Percentiles rank a stretch among this genome's conserved stretches.
These are phyloP conservation scores for Zaprionus davidi DNA, from an alignment of 1,140 invertebrate genomes.

Conservation along the genomic window DNA sequence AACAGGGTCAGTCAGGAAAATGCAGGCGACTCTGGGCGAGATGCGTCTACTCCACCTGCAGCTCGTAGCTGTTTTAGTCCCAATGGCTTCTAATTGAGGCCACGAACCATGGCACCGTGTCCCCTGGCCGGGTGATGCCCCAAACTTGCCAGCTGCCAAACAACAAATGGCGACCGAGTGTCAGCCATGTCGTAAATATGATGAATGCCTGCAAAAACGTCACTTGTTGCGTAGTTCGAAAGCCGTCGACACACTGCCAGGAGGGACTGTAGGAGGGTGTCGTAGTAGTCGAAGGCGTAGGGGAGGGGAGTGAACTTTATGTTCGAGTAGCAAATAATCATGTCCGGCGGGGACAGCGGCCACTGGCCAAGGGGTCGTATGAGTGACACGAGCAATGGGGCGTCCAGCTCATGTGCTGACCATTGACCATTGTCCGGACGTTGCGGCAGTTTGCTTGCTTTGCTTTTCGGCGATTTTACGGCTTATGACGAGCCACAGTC, in stretches of 20 bases:
- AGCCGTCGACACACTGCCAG: not conserved
- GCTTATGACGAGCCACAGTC: slow-evolving; percentile 74
- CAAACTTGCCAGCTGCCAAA: slow-evolving; percentile 7
- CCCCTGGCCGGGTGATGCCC: not conserved
- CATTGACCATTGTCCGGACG: slow-evolving; percentile 61
- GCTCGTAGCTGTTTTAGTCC: slow-evolving; percentile 24
- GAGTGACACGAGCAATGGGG: slow-evolving; percentile 74
- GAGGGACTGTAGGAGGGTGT: slow-evolving; percentile 1
- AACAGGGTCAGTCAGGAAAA: slow-evolving; percentile 31
- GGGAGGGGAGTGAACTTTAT: slow-evolving; percentile 57
- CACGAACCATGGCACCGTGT: slow-evolving; percentile 12
- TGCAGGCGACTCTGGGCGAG: slow-evolving; percentile 22
- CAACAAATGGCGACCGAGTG: slow-evolving; percentile 36
- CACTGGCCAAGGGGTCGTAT: slow-evolving; percentile 51
- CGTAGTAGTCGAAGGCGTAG: too few relatives aligned
- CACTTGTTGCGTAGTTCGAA: slow-evolving; percentile 74
- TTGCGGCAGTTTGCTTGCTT: slow-evolving; percentile 69
- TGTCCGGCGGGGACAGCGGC: slow-evolving; percentile 51
- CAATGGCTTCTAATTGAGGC: slow-evolving; percentile 68
- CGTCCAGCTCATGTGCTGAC: slow-evolving; percentile 40
- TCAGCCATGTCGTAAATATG: slow-evolving; percentile 66
- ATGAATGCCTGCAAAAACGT: slow-evolving; percentile 77
- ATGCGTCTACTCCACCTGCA: slow-evolving; percentile 9
- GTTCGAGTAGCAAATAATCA: slow-evolving; percentile 83
- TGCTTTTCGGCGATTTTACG: slow-evolving; percentile 82